Base-by-base conservation (phyloP, 2,797 vertebrate species). In the Schizopygopsis pylzovi region DNA sequence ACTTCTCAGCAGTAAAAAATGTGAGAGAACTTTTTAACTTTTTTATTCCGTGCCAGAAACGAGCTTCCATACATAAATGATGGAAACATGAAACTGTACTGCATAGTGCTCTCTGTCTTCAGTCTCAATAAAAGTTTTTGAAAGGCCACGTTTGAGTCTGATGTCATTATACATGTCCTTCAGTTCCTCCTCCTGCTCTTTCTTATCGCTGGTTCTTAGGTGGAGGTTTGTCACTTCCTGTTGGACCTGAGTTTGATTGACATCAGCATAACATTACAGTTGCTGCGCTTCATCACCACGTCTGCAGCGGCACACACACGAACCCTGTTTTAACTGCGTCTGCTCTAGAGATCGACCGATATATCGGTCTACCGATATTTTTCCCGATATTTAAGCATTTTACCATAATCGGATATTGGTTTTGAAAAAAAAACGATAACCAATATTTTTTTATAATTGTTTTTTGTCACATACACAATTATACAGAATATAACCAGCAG, bases 261-360 rank as follows among this genome's bases (percentile, higher is more conserved):
- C 85, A 81, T 88, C 86, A 82, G 85, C 49, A 72, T 83, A 88
- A 84, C 83, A 85, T 83, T 88, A 84, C 84, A 87, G 86, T 84
- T 86, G 86, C 84, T 86, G 67, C 41, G 80, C 83, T 88, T 88
- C 88, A 90, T 90, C 88, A 90, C 56, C 59, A 83, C 47, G 28
- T 82, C 85, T 91, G 87, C 88, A 88, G 76, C 86, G 52, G 83
- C 83, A 88, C 77, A 86, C 78, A 90, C 68, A 20, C 73, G 78
- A 83, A 89, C 85, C 87, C 85, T 72, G 83, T 91, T 85, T 90
- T 86, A 84, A 90, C 83, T 49, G 81, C 12, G 39, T 41, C 39
- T 0, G 28, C 28, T 2, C 28, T 33, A 33, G 28, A 33, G 28
- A 33, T 33, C 28, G 28, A 33, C 28, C 28, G 28, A 33, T 33